phyloP scores from a whole-genome alignment of 2,113 vertebrate species.

The Gasterosteus nipponicus region DNA sequence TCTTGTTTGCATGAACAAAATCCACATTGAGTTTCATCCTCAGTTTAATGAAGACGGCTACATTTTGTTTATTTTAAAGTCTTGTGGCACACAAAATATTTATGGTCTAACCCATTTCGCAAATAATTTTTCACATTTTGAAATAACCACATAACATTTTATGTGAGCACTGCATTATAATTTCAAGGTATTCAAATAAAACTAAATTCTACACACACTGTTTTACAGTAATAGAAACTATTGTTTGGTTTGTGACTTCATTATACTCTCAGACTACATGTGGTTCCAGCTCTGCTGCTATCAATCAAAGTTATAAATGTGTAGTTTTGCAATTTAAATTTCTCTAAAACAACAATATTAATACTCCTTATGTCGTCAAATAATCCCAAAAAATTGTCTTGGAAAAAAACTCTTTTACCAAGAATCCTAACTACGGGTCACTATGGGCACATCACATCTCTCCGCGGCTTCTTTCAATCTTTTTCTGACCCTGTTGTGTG shows the following conservation, averaged over 20 bases:
- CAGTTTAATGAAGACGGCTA: background rate
- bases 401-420: background rate
- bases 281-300: background rate
- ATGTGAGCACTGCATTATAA: background rate
- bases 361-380: background rate
- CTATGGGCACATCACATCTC: constrained; percentile 48
- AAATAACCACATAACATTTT: background rate
- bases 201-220: background rate
- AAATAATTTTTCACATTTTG: background rate
- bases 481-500: background rate
- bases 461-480: background rate
- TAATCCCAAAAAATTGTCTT: background rate
- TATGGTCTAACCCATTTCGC: too few species aligned
- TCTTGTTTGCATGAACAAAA: background rate
- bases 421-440: constrained; percentile 84
- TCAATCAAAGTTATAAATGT: background rate
- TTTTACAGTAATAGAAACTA: background rate
- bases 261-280: background rate
- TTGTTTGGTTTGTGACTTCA: background rate
- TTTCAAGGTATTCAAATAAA: background rate
- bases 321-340: background rate
- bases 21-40: background rate
- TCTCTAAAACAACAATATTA: background rate
- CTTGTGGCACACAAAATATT: background rate
- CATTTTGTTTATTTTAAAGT: background rate